Percentiles rank a stretch among this genome's conserved stretches.
These are phyloP conservation scores for Grallaria varia DNA, from an alignment of 2,113 vertebrate species.

Conservation along the genomic window DNA sequence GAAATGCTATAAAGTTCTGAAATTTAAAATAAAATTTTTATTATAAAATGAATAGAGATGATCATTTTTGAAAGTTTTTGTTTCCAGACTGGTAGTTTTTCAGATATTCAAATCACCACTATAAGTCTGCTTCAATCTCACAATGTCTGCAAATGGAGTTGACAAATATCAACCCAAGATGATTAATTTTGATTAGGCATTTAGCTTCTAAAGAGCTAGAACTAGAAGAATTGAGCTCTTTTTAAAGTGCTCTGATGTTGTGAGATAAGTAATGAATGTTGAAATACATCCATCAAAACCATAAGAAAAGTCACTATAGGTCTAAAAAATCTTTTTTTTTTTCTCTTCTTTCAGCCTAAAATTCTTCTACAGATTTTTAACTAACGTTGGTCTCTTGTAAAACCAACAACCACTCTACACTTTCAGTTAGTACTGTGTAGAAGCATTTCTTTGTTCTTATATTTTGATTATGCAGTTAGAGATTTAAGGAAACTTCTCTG, in stretches of 20 bases:
- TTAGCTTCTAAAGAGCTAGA: background rate
- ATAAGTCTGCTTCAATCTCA: background rate
- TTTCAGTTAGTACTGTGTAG: background rate
- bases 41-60: background rate
- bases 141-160: background rate
- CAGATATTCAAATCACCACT: background rate
- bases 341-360: background rate
- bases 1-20: background rate
- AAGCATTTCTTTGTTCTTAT: background rate
- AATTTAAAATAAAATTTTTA: background rate
- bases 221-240: background rate
- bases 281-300: background rate
- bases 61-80: background rate
- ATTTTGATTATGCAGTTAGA: background rate
- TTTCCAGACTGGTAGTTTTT: background rate
- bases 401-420: background rate
- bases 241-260: background rate
- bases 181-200: background rate
- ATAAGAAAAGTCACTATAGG: background rate
- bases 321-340: no score
- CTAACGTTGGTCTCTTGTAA: background rate
- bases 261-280: background rate
- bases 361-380: background rate
- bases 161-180: background rate
- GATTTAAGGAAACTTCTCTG: background rate